phyloP scores from a whole-genome alignment of 2,797 vertebrate genomes.

The Psittacula echo region DNA sequence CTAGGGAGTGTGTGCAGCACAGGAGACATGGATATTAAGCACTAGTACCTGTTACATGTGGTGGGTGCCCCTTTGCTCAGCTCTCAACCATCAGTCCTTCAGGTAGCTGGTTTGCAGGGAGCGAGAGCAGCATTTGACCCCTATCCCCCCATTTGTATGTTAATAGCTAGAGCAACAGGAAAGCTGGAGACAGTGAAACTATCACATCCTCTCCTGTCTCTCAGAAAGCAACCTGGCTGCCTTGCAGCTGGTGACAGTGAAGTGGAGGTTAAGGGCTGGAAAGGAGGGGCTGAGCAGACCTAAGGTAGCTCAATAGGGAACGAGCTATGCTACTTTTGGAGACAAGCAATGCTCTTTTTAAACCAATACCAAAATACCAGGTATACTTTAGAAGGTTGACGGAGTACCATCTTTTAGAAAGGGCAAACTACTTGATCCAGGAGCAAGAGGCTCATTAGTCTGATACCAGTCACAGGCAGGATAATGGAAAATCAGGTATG shows the following conservation, averaged over 20 bases:
- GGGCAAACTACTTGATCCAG: background rate
- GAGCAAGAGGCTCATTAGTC: background rate
- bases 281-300: background rate
- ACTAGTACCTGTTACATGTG: background rate
- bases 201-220: background rate
- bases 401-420: background rate
- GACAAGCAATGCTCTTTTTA: background rate
- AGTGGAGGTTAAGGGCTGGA: background rate
- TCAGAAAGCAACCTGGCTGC: background rate
- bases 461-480: background rate
- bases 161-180: background rate
- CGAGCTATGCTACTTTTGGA: background rate
- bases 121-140: background rate
- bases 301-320: background rate
- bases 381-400: background rate
- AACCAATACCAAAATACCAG: background rate
- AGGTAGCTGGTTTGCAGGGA: background rate
- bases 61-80: background rate
- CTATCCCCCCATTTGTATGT: fast-evolving
- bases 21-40: background rate
- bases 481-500: background rate
- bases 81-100: background rate
- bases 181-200: background rate
- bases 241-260: background rate
- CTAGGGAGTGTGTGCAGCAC: background rate